These are phyloP conservation scores for Sminthurinus aureus DNA, from an alignment of 2,888 invertebrate species.

Conservation along the genomic window DNA sequence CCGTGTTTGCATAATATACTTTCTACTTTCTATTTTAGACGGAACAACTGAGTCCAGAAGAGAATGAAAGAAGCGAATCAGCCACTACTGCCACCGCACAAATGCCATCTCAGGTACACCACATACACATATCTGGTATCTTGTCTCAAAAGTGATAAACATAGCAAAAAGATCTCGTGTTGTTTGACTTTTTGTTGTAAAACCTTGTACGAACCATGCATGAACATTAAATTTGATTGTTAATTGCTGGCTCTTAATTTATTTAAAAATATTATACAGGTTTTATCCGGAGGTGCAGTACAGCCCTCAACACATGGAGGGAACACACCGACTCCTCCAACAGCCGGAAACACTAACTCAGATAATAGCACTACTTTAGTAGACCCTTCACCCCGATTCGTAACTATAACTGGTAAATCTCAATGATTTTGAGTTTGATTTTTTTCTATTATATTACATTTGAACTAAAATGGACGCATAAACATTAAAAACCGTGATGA, in stretches of 20 bases:
- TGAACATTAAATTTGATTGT: too few relatives aligned
- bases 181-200: not conserved
- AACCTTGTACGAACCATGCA: not conserved
- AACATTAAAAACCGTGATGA: too few relatives aligned
- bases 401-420: slow-evolving; percentile 57
- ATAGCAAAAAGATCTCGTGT: not conserved
- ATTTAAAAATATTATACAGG: not conserved
- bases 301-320: slow-evolving; percentile 48
- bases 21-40: not conserved
- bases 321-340: slow-evolving; percentile 54
- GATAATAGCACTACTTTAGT: slow-evolving; percentile 47
- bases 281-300: slow-evolving; percentile 42
- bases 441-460: too few relatives aligned
- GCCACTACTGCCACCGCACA: slow-evolving; percentile 21
- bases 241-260: too few relatives aligned
- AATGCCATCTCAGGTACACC: slow-evolving; percentile 26
- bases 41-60: not conserved
- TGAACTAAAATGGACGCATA: too few relatives aligned
- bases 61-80: slow-evolving; percentile 21
- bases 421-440: not conserved
- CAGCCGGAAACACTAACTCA: slow-evolving; percentile 52
- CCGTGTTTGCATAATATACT: not conserved
- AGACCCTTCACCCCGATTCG: slow-evolving; percentile 55
- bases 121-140: not conserved
- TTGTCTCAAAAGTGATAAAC: too few relatives aligned